phyloP scores from a whole-genome alignment of 1,140 invertebrate genomes.

The Drosophila pectinifera region DNA sequence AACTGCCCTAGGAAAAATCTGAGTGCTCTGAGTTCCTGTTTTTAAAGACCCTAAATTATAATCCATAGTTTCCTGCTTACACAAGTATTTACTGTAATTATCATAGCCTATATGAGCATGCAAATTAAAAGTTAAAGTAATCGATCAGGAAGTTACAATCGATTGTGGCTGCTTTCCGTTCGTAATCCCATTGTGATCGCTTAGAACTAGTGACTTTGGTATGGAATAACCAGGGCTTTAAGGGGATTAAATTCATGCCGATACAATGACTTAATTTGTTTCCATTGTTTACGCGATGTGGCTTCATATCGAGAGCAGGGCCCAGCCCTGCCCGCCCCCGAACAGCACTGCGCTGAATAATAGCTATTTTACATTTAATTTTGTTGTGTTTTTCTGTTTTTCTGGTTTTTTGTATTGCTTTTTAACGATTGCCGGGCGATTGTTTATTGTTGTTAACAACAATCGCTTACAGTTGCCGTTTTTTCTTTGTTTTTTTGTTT shows the following conservation, averaged over 20 bases:
- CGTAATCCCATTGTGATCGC: conserved; percentile 16
- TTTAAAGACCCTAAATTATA: not conserved
- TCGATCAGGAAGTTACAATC: conserved; percentile 1
- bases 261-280: conserved; percentile 49
- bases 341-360: conserved; percentile 3
- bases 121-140: conserved; percentile 1
- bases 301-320: conserved; percentile 5
- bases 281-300: conserved; percentile 17
- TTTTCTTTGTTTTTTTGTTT: not conserved
- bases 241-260: conserved; percentile 31
- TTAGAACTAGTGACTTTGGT: conserved; percentile 17
- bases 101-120: not conserved
- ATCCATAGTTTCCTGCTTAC: not conserved
- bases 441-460: conserved; percentile 68
- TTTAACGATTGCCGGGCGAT: conserved; percentile 25
- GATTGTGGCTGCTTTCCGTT: not conserved
- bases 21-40: not conserved
- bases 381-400: conserved; percentile 2
- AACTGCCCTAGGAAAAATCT: not conserved
- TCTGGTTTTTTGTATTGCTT: conserved; percentile 1
- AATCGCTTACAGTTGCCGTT: conserved; percentile 37
- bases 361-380: conserved; percentile 40
- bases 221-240: conserved; percentile 28
- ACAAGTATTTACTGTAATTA: not conserved
- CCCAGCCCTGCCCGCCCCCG: not conserved